Base-by-base conservation (phyloP, 2,888 invertebrate genomes). In the Mamestra brassicae region DNA sequence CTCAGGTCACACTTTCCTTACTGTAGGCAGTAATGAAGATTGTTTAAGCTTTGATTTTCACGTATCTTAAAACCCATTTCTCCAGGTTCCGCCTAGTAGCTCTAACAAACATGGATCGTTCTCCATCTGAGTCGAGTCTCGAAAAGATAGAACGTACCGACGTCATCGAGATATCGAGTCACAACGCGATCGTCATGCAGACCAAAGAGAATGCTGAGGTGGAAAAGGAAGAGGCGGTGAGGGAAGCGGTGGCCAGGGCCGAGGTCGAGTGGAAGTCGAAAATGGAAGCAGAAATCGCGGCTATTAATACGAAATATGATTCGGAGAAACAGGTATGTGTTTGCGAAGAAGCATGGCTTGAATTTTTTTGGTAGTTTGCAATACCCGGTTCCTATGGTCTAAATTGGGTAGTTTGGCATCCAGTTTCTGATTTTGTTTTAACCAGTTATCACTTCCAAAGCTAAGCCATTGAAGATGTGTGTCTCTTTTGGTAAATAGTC, bases 41-140 rank as follows among this genome's bases (percentile, higher is more conserved):
- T n/a, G n/a, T n/a, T n/a, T n/a, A n/a, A n/a, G n/a, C n/a, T n/a
- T n/a, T n/a, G n/a, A n/a, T 42, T 42, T 42, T 42, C 42, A 42
- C 42, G 42, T 47, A n/a, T 69, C 15, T 57, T 13, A 17, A 69
- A 54, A 69, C 38, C 4, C 1, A 0, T 13, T 67, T 17, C 17
- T 7, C 0, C 76, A 97, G 98, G 85, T 98, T 97, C 93, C 97
- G 98, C 80, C 94, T 98, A 77, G 98, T 98, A 97, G 97, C 98
- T 0, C 95, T 97, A 76, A 97, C 97, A 13, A 97, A 97, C 64
- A 97, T 98, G 97, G 98, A 98, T 86, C 96, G 97, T 57, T 98
- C 98, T 72, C 98, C 98, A 0, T 98, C 98, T 8, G 98, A 98
- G 85, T 97, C 97, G 3, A 98, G 98, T 90, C 94, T 98, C 7